Base-by-base conservation (phyloP, 2,797 vertebrate genomes). In the Myiotriccus ornatus region DNA sequence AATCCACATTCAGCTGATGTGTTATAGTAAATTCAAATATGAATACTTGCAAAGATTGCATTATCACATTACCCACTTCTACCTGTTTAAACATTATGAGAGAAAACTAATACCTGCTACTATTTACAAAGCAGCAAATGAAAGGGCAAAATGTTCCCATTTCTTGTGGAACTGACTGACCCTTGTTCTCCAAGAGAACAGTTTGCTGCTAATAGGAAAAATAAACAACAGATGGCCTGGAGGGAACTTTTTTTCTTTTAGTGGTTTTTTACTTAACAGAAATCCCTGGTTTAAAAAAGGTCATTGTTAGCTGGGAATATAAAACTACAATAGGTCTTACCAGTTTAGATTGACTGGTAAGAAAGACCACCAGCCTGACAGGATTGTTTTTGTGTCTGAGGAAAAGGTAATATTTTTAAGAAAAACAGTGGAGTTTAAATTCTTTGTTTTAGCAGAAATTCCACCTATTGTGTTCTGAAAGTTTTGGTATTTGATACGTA, bases 201-300 rank as follows among this genome's bases (percentile, higher is more conserved):
- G 87, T 92, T 96, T 94, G 84, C 71, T 85, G 84, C 69, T 95
- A 95, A 96, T 78, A 93, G 60, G 55, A 93, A 95, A 97, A 94
- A 96, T 87, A 96, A 97, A 95, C 90, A 97, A 94, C 96, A 95
- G 94, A 95, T 96, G 92, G 95, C 87, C 76, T 37, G 8, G 25
- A 83, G 95, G 81, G 53, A 87, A 10, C 57, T 86, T 75, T 64
- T 82, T 86, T 87, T 14, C 23, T 79, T 94, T 88, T 90, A 93
- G 90, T 89, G 77, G 73, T 19, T 89, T 95, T 95, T 92, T 87
- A 39, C 57, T 84, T 78, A 92, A 80, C 78, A 73, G 32, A 92
- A 93, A 81, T 92, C 35, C 0, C 2, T 69, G 52, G 71, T 52
- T 81, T 89, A 85, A 95, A 96, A 76, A 94, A 95, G 89, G 92